A percentile compares a stretch with the other conserved stretches of the same genome.
phyloP scores from a whole-genome alignment of 2,888 invertebrate genomes.

The Cheilosia vulpina region DNA sequence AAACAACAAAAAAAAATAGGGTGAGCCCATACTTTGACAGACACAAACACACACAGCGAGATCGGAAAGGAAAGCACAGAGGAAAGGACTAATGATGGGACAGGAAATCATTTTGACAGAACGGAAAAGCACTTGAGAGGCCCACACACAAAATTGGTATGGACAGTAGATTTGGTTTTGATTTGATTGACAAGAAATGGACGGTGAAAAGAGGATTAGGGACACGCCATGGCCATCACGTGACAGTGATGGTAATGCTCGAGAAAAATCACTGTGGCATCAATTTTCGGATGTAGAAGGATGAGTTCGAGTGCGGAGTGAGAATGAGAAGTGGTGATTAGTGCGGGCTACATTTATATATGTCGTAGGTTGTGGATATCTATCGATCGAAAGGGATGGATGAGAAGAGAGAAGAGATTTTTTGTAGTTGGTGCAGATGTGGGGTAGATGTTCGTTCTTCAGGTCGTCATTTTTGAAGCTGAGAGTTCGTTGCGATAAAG shows the following conservation, averaged over 20 bases:
- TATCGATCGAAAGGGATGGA: too few relatives aligned
- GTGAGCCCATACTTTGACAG: conserved; percentile 28
- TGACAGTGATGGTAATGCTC: conserved; percentile 19
- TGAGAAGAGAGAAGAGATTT: too few relatives aligned
- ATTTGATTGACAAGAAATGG: conserved; percentile 74
- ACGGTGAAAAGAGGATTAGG: conserved; percentile 65
- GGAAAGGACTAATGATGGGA: conserved; percentile 74
- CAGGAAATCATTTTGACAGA: conserved; percentile 72
- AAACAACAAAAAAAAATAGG: conserved; percentile 32
- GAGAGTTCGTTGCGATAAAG: too few relatives aligned
- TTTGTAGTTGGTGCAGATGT: too few relatives aligned
- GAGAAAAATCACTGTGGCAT: conserved; percentile 44
- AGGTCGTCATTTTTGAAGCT: too few relatives aligned
- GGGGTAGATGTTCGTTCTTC: too few relatives aligned
- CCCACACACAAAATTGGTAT: conserved; percentile 46
- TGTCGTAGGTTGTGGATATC: too few relatives aligned
- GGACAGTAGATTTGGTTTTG: conserved; percentile 70
- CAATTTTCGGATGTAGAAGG: conserved; percentile 22
- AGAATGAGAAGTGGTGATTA: too few relatives aligned
- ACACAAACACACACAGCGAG: conserved; percentile 23
- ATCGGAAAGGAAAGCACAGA: conserved; percentile 20
- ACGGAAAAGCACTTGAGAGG: conserved; percentile 8
- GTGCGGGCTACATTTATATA: too few relatives aligned
- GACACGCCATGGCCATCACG: conserved; percentile 33
- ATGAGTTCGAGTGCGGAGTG: background rate